Evolutionary conservation across 2,113 vertebrate genomes (phyloP), one percentile per base, ranked within the genome.

Genomic region (Gavialis gangeticus): DNA sequence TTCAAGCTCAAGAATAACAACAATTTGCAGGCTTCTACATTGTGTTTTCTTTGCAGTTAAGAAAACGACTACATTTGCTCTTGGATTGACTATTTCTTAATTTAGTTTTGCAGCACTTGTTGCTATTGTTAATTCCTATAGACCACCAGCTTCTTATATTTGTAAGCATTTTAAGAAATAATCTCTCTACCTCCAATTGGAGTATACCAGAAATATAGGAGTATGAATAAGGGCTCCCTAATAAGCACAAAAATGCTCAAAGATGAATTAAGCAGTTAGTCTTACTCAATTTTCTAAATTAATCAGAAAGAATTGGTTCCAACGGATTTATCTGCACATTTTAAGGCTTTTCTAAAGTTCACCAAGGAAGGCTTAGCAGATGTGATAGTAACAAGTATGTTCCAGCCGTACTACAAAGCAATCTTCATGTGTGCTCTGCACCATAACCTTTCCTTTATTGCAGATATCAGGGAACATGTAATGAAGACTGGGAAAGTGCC

Each of bases 291-390:
- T 96, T 88, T 27, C 22, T 80, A 69, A 69, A 4, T 87, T 76
- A 88, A 76, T 79, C 58, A 58, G 46, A 90, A 59, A 21, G 37
- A 13, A 82, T 11, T n/a, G 28, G 60, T 73, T 54, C 82, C 84
- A 27, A 59, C 25, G 90, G 87, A 94, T 96, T 97, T 95, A 95
- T 78, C 24, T 54, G 10, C 37, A 62, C 24, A 22, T 73, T 18
- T n/a, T 59, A 58, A 92, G 75, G 21, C 25, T 94, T 18, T 67
- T 96, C 75, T 88, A 94, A 95, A 96, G 95, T 96, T 96, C 95
- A 93, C 67, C 37, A 66, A 82, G 63, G 83, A 91, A 95, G 84
- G 63, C 54, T 46, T 60, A 95, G 89, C 90, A 96, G 86, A 85
- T 95, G 89, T n/a, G 75, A 79, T 80, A 37, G 46, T 24, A 90